Evolutionary conservation across 2,113 vertebrate genomes (phyloP).

Genomic region (Hirundichthys speculiger): DNA sequence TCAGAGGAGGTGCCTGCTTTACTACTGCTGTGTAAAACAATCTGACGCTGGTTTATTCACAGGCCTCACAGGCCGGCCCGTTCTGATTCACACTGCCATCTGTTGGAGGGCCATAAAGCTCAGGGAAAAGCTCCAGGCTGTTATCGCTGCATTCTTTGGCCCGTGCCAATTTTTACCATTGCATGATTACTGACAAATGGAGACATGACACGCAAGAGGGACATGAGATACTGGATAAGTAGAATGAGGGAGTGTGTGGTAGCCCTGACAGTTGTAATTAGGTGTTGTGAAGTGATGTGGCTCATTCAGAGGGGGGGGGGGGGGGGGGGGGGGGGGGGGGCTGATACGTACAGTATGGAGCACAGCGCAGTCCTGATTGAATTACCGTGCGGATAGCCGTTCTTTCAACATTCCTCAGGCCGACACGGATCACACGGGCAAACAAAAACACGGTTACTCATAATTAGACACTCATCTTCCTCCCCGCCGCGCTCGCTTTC

Average conservation of each 20-base stretch:
- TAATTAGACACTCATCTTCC: conserved; percentile 21
- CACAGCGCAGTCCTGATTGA: neutral
- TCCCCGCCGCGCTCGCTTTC: neutral
- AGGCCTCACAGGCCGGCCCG: conserved; percentile 16
- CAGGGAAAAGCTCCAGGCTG: conserved; percentile 27
- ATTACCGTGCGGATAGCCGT: conserved; percentile 5
- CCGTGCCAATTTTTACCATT: conserved; percentile 28
- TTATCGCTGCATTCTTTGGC: conserved; percentile 38
- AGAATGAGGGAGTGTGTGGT: conserved; percentile 5
- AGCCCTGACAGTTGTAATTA: conserved; percentile 34
- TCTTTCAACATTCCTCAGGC: conserved; percentile 10
- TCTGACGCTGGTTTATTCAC: conserved; percentile 1
- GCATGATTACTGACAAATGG: conserved; percentile 45
- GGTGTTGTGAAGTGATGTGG: conserved; percentile 34
- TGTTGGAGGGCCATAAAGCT: conserved; percentile 67
- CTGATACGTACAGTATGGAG: neutral
- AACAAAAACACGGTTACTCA: conserved; percentile 17
- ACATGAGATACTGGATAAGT: conserved; percentile 25
- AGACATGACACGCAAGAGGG: conserved; percentile 34
- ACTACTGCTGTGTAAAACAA: neutral
- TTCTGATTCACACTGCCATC: conserved; percentile 74
- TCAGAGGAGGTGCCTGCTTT: conserved; percentile 3
- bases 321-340: conserved; percentile 17
- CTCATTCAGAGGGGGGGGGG: conserved; percentile 26
- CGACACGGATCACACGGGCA: neutral